A percentile compares a stretch with the other conserved stretches of the same genome.
These are phyloP conservation scores for Asteroscopus sphinx DNA, from an alignment of 2,888 invertebrate genomes.

Conservation along the genomic window DNA sequence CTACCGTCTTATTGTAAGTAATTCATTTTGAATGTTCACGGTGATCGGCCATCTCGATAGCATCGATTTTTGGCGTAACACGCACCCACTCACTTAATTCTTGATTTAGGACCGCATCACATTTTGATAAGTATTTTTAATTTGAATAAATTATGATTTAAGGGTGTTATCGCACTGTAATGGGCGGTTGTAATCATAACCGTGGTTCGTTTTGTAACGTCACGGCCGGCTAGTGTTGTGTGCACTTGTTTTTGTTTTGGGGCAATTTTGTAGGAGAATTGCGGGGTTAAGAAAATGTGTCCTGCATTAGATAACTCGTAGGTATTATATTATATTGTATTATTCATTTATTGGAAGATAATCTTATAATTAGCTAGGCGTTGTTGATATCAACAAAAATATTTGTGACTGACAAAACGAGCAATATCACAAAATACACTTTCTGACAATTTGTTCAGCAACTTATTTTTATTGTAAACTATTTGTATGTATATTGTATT, in stretches of 20 bases:
- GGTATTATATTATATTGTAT: no score
- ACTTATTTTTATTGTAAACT: no score
- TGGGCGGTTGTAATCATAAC: conserved; percentile 82
- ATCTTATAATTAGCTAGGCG: no score
- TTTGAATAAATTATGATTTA: conserved; percentile 90
- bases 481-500: no score
- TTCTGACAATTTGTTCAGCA: no score
- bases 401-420: no score
- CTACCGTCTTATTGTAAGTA: conserved; percentile 61
- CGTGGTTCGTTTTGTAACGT: conserved; percentile 75
- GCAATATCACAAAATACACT: no score
- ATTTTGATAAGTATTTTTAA: conserved; percentile 90
- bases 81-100: conserved; percentile 88
- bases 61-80: conserved; percentile 79
- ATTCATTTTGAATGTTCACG: conserved; percentile 85
- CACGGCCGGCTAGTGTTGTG: conserved; percentile 37
- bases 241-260: conserved; percentile 38
- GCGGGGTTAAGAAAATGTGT: no score
- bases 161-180: conserved; percentile 83
- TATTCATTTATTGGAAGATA: no score
- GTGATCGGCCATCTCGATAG: conserved; percentile 80
- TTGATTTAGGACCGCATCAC: conserved; percentile 89
- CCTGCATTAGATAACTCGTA: no score
- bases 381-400: no score
- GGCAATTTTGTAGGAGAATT: neutral